Percentiles rank a stretch among this genome's conserved stretches.
Evolutionary conservation across 2,113 vertebrate genomes (phyloP).

Genomic region (Oreochromis niloticus): DNA sequence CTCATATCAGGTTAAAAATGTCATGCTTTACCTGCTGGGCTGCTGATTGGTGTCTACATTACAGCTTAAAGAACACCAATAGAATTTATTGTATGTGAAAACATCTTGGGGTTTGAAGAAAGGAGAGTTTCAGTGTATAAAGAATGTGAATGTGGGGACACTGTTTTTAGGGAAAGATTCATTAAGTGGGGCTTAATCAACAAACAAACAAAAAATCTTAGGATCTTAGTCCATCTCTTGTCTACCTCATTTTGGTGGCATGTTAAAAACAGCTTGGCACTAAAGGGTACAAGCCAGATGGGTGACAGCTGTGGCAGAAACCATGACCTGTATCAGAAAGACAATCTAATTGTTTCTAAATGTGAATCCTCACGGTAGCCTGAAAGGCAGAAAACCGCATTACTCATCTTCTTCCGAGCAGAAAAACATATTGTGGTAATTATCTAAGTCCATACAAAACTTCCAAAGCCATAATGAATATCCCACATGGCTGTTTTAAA

Average conservation of each 20-base stretch:
- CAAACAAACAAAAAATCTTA: not conserved
- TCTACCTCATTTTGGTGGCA: not conserved
- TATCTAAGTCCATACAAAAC: not conserved
- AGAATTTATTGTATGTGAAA: not conserved
- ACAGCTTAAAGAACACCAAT: not conserved
- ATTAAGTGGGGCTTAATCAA: not conserved
- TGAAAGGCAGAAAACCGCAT: not conserved
- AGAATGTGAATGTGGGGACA: not conserved
- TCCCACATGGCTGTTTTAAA: not conserved
- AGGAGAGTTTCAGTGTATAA: not conserved
- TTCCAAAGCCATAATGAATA: not conserved
- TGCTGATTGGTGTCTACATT: not conserved
- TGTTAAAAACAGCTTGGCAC: not conserved
- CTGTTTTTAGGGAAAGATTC: not conserved
- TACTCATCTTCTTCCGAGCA: not conserved
- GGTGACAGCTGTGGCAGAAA: not conserved
- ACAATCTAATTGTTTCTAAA: not conserved
- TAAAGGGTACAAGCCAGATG: not conserved
- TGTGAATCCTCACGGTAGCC: not conserved
- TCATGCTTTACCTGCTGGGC: not conserved
- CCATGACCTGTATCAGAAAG: not conserved
- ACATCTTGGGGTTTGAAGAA: not conserved
- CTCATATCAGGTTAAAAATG: not conserved
- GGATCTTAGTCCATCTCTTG: not conserved
- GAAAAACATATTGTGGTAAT: not conserved